Conservation (phyloP, 2,797 vertebrate genomes). For the Artibeus jamaicensis region DNA sequence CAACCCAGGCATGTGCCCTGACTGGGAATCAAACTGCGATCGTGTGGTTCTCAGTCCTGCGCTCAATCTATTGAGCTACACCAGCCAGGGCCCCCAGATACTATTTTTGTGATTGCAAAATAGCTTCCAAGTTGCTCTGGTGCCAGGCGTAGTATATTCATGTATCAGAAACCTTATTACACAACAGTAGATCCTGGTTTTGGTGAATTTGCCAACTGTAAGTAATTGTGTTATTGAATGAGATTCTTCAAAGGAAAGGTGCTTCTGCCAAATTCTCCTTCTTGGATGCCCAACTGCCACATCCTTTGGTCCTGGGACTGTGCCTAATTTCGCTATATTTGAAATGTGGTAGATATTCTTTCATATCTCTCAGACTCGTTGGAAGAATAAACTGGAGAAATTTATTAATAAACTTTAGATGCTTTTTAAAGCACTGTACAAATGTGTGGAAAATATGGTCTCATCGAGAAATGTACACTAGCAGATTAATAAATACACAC, state of each 20-base stretch:
- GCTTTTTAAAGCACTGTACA: conserved; percentile 12
- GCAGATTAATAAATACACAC: not conserved
- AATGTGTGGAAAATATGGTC: not conserved
- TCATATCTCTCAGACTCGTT: not conserved
- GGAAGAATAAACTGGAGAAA: conserved; percentile 22
- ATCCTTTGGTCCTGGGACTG: not conserved
- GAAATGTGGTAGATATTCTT: not conserved
- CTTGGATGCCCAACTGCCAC: not conserved
- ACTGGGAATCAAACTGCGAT: no score
- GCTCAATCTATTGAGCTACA: no score
- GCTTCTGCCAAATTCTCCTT: not conserved
- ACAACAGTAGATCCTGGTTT: conserved; percentile 10
- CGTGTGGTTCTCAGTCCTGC: no score
- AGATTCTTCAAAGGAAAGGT: conserved; percentile 35
- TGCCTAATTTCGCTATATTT: conserved; percentile 12
- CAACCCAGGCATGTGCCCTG: no score
- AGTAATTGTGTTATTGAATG: conserved; percentile 47
- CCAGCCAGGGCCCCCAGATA: no score
- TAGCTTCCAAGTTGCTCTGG: not conserved
- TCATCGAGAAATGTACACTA: not conserved
- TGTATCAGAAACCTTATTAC: not conserved
- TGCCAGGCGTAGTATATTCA: not conserved
- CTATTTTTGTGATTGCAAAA: conserved; percentile 18
- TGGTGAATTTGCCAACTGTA: conserved; percentile 5
- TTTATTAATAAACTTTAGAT: not conserved